Conservation (phyloP, 1,140 invertebrate genomes). For the Cyphomyrmex costatus region DNA sequence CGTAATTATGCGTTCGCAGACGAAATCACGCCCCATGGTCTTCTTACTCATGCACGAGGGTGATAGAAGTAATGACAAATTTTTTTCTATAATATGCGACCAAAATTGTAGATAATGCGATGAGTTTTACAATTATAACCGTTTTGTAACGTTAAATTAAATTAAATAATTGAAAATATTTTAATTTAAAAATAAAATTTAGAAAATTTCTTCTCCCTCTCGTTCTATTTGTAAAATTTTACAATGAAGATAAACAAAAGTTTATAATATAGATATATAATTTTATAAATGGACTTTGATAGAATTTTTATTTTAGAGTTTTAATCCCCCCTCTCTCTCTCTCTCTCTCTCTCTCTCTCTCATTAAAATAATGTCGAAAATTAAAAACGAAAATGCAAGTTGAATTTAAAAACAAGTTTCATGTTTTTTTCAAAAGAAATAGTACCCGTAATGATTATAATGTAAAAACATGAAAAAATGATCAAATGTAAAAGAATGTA, state of each 20-base stretch:
- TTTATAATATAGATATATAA: too few relatives aligned
- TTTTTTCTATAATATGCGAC: too few relatives aligned
- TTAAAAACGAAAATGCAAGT: not conserved
- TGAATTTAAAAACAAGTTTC: not conserved
- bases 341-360: too few relatives aligned
- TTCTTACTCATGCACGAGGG: not conserved
- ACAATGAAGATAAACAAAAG: not conserved
- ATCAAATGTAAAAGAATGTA: not conserved
- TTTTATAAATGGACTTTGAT: not conserved
- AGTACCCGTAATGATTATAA: not conserved
- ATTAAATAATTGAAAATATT: not conserved
- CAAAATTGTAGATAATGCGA: not conserved
- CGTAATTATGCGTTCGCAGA: conserved; percentile 13
- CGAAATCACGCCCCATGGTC: conserved; percentile 21
- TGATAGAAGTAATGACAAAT: conserved; percentile 11
- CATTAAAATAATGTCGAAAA: not conserved
- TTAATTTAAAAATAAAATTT: not conserved
- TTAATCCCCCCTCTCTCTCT: too few relatives aligned
- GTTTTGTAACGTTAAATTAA: not conserved
- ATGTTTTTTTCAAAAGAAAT: not conserved
- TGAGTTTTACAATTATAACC: not conserved
- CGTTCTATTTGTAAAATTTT: not conserved
- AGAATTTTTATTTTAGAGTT: not conserved
- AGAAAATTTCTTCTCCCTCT: not conserved
- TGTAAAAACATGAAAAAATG: not conserved